Evolutionary conservation across 2,888 invertebrate species (phyloP).

Genomic region (Hypercompe scribonia): DNA sequence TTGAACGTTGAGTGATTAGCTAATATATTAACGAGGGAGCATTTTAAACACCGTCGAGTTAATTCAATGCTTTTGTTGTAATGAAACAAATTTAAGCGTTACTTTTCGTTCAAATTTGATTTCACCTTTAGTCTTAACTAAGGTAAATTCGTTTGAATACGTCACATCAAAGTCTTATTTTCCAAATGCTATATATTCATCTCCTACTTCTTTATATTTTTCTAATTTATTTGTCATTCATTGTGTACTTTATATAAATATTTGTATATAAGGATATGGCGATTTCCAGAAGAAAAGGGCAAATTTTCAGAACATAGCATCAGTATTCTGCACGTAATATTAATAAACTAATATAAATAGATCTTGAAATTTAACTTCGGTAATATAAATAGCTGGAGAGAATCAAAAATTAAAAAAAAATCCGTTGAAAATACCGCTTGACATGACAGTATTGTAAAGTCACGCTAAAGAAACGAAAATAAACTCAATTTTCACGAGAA

Average conservation of each 20-base stretch:
- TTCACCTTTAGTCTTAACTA: conserved; percentile 16
- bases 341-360: conserved; percentile 31
- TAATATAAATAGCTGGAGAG: not conserved
- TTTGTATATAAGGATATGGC: too few relatives aligned
- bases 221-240: not conserved
- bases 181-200: not conserved
- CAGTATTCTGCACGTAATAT: conserved; percentile 28
- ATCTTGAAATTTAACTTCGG: conserved; percentile 2
- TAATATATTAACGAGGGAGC: conserved; percentile 53
- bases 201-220: not conserved
- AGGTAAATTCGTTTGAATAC: not conserved
- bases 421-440: conserved; percentile 16
- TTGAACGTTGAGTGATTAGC: conserved; percentile 55
- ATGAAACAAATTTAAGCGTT: conserved; percentile 25
- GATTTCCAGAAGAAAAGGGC: too few relatives aligned
- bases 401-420: not conserved
- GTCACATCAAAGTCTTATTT: not conserved
- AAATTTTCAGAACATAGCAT: conserved; percentile 13
- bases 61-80: conserved; percentile 37
- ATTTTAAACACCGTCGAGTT: conserved; percentile 39
- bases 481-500: conserved; percentile 47
- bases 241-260: too few relatives aligned
- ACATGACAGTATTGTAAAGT: conserved; percentile 37
- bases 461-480: conserved; percentile 47
- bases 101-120: conserved; percentile 34